phyloP scores from a whole-genome alignment of 2,113 vertebrate species.

The Phoxinus phoxinus region DNA sequence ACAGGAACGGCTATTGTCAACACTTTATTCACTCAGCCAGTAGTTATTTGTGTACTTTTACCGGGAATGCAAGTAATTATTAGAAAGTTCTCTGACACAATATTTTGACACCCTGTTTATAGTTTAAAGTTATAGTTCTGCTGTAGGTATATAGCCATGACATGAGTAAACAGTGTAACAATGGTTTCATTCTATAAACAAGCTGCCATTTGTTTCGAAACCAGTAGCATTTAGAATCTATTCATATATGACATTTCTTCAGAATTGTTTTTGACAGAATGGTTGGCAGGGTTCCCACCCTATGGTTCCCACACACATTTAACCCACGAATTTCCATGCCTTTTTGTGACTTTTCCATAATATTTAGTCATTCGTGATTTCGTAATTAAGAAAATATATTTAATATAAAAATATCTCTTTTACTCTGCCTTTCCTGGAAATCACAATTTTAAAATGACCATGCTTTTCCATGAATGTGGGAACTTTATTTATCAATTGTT shows the following conservation, averaged over 20 bases:
- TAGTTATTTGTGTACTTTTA: neutral
- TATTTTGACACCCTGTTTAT: neutral
- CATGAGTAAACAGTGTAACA: neutral
- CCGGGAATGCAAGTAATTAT: neutral
- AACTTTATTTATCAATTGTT: neutral
- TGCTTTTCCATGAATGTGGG: neutral
- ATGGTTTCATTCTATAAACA: conserved; percentile 1
- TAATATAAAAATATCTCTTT: neutral
- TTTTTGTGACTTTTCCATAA: neutral
- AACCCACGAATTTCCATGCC: neutral
- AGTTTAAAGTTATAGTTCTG: neutral
- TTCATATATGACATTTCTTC: neutral
- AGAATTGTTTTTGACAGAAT: neutral
- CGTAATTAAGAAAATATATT: neutral
- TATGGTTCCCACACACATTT: neutral
- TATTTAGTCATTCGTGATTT: neutral
- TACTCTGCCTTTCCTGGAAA: neutral
- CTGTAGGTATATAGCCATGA: neutral
- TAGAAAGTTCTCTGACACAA: neutral
- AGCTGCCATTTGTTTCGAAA: neutral
- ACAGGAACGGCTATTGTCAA: neutral
- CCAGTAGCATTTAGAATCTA: neutral
- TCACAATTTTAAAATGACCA: neutral
- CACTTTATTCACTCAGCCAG: neutral
- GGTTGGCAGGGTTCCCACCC: neutral